A percentile compares a stretch with the other conserved stretches of the same genome.
These are phyloP conservation scores for Pterostichus madidus DNA, from an alignment of 2,888 invertebrate genomes.

Conservation along the genomic window DNA sequence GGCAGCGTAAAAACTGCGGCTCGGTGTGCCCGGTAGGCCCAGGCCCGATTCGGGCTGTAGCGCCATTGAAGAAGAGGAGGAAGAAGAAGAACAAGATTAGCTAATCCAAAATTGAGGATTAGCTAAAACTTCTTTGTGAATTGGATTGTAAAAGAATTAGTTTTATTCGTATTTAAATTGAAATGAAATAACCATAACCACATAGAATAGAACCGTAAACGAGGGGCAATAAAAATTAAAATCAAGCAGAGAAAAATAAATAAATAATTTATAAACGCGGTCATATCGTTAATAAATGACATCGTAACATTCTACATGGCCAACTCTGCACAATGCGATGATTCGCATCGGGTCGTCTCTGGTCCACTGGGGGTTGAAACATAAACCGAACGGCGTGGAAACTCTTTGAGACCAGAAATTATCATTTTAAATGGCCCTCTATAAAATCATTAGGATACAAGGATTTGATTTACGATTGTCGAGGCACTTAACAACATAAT, in stretches of 20 bases:
- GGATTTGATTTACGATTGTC: constrained; percentile 54
- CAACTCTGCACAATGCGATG: constrained; percentile 44
- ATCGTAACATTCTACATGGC: constrained; percentile 49
- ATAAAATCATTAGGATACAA: constrained; percentile 58
- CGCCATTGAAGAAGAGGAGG: too few relatives aligned
- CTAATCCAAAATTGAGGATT: too few relatives aligned
- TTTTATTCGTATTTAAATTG: constrained; percentile 42
- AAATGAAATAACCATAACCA: constrained; percentile 43
- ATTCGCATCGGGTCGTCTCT: constrained; percentile 3
- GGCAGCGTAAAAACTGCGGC: too few relatives aligned
- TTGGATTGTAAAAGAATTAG: too few relatives aligned
- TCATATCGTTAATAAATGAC: constrained; percentile 37
- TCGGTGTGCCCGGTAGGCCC: too few relatives aligned
- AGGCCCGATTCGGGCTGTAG: too few relatives aligned
- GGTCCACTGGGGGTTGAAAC: too few relatives aligned
- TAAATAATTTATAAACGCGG: constrained; percentile 40
- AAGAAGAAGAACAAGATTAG: too few relatives aligned
- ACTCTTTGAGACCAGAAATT: constrained; percentile 59
- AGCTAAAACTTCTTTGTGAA: too few relatives aligned
- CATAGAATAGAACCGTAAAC: constrained; percentile 19
- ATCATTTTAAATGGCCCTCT: constrained; percentile 64
- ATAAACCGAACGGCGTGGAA: constrained; percentile 1
- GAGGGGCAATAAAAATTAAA: constrained; percentile 49
- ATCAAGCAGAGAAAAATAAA: constrained; percentile 45
- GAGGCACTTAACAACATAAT: constrained; percentile 43